Conservation (phyloP, 1,140 invertebrate species). For the Polyergus mexicanus region DNA sequence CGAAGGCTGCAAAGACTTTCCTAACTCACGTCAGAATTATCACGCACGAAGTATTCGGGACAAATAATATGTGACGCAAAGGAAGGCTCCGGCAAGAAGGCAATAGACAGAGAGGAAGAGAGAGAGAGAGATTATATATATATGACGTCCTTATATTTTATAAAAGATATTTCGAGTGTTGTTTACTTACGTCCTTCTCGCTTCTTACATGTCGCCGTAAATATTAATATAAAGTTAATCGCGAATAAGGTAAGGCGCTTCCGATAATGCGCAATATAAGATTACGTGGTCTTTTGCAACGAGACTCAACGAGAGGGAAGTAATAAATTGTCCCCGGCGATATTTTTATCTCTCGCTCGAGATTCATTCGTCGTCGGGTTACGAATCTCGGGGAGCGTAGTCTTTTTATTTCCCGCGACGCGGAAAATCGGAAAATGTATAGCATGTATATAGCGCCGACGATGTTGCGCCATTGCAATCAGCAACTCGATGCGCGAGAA, state of each 20-base stretch:
- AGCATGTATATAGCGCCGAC: conserved; percentile 1
- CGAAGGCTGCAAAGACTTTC: conserved; percentile 53
- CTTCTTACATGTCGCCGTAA: background rate
- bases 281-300: conserved; percentile 38
- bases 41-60: conserved; percentile 54
- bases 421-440: conserved; percentile 43
- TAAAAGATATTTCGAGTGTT: conserved; percentile 35
- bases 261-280: conserved; percentile 43
- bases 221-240: conserved; percentile 44
- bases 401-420: conserved; percentile 20
- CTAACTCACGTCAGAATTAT: conserved; percentile 52
- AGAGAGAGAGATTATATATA: too few species aligned
- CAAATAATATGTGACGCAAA: conserved; percentile 59
- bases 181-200: conserved; percentile 26
- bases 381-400: conserved; percentile 39
- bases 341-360: conserved; percentile 50
- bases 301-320: conserved; percentile 45
- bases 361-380: conserved; percentile 37
- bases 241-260: conserved; percentile 24
- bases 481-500: conserved; percentile 69
- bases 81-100: background rate
- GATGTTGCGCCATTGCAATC: conserved; percentile 67
- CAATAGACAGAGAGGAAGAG: background rate
- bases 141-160: background rate
- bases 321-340: conserved; percentile 50